These are phyloP conservation scores for Diachrysia chrysitis DNA, from an alignment of 2,888 invertebrate species.

Conservation along the genomic window DNA sequence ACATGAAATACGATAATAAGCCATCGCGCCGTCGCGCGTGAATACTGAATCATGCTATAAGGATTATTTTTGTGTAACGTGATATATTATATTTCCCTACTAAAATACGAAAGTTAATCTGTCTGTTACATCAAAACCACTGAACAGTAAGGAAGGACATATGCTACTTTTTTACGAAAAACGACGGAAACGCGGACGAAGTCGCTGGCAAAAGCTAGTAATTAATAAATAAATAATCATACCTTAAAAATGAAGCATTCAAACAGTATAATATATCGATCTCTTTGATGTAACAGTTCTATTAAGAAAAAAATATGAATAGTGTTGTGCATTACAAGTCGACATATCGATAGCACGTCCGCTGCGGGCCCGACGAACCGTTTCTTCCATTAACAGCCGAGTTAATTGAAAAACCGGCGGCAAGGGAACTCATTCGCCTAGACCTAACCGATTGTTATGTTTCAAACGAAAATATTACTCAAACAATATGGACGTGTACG, in stretches of 20 bases:
- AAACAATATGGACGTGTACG: constrained; percentile 29
- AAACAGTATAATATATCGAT: background rate
- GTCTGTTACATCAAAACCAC: too few species aligned
- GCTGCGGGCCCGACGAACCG: constrained; percentile 53
- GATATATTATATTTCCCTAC: too few species aligned
- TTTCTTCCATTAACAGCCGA: constrained; percentile 60
- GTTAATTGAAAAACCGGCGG: constrained; percentile 67
- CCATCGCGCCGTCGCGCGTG: too few species aligned
- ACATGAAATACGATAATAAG: too few species aligned
- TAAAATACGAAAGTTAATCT: too few species aligned
- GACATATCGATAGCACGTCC: constrained; percentile 47
- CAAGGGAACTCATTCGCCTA: constrained; percentile 49
- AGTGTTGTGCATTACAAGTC: constrained; percentile 45
- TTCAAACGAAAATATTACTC: constrained; percentile 58
- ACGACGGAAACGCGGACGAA: too few species aligned
- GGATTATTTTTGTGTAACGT: too few species aligned
- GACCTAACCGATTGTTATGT: constrained; percentile 55
- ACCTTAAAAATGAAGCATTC: background rate
- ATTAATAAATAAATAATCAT: too few species aligned
- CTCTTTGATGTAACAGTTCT: constrained; percentile 3
- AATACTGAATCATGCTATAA: too few species aligned
- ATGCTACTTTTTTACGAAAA: too few species aligned
- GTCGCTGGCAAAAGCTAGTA: too few species aligned
- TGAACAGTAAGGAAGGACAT: too few species aligned
- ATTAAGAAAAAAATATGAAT: constrained; percentile 27